These are phyloP conservation scores for Steatornis caripensis DNA, from an alignment of 2,113 vertebrate genomes.

Conservation along the genomic window DNA sequence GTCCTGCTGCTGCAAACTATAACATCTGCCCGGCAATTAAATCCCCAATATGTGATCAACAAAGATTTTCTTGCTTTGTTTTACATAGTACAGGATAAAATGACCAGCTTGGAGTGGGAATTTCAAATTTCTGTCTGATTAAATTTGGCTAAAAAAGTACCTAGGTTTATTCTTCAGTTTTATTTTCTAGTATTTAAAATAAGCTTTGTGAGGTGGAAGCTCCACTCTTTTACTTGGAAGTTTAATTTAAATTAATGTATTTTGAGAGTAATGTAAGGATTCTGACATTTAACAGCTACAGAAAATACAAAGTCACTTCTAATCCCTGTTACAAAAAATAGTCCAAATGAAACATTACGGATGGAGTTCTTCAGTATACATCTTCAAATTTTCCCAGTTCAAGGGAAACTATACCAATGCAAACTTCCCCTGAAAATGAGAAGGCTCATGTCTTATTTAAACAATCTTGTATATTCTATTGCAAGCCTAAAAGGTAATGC, in stretches of 20 bases:
- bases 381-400: neutral
- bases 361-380: neutral
- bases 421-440: neutral
- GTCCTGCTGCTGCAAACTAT: neutral
- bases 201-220: neutral
- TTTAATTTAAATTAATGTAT: neutral
- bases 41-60: neutral
- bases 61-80: neutral
- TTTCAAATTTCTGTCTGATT: neutral
- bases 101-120: neutral
- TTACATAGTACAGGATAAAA: neutral
- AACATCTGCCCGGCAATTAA: neutral
- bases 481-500: neutral
- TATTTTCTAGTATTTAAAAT: neutral
- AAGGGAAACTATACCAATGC: neutral
- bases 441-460: neutral
- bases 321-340: neutral
- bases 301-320: neutral
- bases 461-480: neutral
- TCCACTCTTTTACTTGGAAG: neutral
- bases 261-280: neutral
- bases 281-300: neutral
- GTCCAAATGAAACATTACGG: neutral
- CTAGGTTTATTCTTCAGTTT: neutral
- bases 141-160: neutral